Percentiles rank a stretch among this genome's conserved stretches.
Conservation (phyloP, 2,888 invertebrate genomes). For the Pandemis corylana region DNA sequence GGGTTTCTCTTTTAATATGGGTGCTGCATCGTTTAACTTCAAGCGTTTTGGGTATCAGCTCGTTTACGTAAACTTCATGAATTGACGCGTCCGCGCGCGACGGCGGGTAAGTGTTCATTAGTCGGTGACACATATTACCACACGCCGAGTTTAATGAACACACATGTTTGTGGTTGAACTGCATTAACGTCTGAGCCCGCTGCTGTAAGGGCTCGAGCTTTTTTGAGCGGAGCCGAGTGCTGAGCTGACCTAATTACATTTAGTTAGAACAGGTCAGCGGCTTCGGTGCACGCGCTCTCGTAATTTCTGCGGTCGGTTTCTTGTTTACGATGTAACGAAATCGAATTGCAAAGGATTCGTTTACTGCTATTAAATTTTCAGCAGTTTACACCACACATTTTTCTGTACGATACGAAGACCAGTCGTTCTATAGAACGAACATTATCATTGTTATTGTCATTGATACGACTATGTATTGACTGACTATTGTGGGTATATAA, state of each 20-base stretch:
- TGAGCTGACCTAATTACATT: constrained; percentile 42
- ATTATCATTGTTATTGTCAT: no score
- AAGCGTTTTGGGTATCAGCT: constrained; percentile 3
- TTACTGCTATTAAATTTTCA: not conserved
- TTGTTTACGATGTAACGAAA: constrained; percentile 1
- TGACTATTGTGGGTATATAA: not conserved
- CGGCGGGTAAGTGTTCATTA: constrained; percentile 23
- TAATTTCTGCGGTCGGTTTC: constrained; percentile 20
- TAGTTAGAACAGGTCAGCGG: constrained; percentile 25
- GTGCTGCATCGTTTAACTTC: not conserved
- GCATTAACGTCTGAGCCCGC: constrained; percentile 17
- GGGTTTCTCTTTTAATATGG: constrained; percentile 1
- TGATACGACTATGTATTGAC: not conserved
- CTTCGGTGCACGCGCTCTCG: constrained; percentile 22
- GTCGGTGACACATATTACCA: constrained; percentile 41
- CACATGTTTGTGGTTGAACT: constrained; percentile 29
- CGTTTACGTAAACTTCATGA: constrained; percentile 3
- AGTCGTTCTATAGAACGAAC: no score
- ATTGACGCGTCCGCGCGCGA: constrained; percentile 14
- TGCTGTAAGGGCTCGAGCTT: not conserved
- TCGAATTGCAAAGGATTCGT: not conserved
- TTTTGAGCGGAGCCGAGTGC: constrained; percentile 14
- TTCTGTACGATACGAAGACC: no score
- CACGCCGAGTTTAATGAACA: constrained; percentile 44
- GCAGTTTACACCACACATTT: not conserved